Percentiles rank a stretch among this genome's conserved stretches.
phyloP scores from a whole-genome alignment of 2,113 vertebrate genomes.

The Pongo pygmaeus region DNA sequence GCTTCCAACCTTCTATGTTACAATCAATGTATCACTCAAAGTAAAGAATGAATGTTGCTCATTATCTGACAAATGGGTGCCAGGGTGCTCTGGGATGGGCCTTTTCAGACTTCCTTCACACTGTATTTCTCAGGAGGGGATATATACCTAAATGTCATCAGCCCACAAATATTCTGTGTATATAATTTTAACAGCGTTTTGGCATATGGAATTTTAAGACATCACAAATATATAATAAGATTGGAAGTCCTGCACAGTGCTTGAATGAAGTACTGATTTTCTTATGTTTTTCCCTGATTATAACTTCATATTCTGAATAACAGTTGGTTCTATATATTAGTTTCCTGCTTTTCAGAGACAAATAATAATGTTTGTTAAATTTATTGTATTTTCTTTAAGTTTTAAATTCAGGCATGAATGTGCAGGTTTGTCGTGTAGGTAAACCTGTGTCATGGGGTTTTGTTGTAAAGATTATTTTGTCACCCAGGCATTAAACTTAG shows the following conservation, averaged over 20 bases:
- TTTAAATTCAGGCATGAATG: no score
- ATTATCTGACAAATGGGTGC: neutral
- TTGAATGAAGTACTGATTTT: neutral
- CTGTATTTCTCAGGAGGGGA: neutral
- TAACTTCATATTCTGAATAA: constrained; percentile 19
- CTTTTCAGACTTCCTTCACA: neutral
- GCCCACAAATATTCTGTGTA: neutral
- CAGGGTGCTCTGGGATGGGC: neutral
- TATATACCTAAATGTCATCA: neutral
- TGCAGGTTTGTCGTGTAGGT: no score
- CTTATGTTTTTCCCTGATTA: neutral
- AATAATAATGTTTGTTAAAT: neutral
- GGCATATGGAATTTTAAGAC: neutral
- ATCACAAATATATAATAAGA: neutral
- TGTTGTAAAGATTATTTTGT: no score
- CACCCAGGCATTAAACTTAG: no score
- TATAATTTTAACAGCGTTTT: neutral
- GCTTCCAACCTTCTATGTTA: neutral
- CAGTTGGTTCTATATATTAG: neutral
- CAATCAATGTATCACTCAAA: neutral
- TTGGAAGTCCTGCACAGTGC: neutral
- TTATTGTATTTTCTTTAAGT: neutral
- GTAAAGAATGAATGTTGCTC: neutral
- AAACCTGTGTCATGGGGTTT: no score
- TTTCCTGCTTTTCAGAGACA: neutral